Percentiles rank a stretch among this genome's conserved stretches.
Evolutionary conservation across 2,797 vertebrate species (phyloP).

Genomic region (Pseudochirops corinnae): DNA sequence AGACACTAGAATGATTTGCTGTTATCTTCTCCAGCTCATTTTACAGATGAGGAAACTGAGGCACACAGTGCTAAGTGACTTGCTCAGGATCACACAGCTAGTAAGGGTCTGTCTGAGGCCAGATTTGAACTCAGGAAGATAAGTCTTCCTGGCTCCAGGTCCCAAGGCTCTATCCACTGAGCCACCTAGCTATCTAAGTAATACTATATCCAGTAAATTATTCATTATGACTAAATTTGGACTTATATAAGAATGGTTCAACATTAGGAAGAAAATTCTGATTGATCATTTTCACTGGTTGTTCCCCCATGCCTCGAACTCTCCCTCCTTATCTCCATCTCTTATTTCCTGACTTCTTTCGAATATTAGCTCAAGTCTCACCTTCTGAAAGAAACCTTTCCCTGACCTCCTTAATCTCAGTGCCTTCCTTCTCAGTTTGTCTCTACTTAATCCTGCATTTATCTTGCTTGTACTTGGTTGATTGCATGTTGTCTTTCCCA

Average conservation of each 20-base stretch:
- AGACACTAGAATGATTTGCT: neutral
- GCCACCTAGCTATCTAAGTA: neutral
- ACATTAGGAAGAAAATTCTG: neutral
- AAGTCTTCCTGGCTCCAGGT: neutral
- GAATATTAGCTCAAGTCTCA: no score
- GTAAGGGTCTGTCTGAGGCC: neutral
- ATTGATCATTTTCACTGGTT: no score
- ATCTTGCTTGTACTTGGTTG: no score
- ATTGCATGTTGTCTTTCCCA: no score
- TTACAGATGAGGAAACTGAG: neutral
- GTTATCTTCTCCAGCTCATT: neutral
- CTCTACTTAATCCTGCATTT: no score
- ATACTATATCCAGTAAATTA: neutral
- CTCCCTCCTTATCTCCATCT: neutral
- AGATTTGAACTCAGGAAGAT: neutral
- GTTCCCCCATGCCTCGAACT: neutral
- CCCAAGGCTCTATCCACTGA: neutral
- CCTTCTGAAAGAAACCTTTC: no score
- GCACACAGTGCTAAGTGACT: neutral
- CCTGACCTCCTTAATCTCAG: no score
- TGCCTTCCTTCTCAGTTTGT: no score
- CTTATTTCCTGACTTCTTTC: no score
- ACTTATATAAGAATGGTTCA: neutral
- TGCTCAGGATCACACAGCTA: neutral
- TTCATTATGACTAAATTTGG: neutral